These are phyloP conservation scores for Pangasius djambal DNA, from an alignment of 2,797 vertebrate genomes.

Conservation along the genomic window DNA sequence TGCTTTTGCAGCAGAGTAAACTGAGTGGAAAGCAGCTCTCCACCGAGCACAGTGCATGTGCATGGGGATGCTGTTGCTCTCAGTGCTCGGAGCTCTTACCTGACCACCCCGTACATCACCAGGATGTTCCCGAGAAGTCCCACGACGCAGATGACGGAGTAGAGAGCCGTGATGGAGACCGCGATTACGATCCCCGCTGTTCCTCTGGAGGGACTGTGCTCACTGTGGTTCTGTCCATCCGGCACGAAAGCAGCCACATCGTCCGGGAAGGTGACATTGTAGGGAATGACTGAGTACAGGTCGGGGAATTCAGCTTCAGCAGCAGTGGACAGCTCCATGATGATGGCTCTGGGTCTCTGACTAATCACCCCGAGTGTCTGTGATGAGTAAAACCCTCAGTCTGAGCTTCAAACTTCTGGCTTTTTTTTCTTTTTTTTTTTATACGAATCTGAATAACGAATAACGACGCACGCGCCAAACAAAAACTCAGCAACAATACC, in stretches of 20 bases:
- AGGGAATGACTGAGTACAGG: conserved; percentile 70
- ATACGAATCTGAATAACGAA: not conserved
- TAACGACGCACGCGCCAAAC: not conserved
- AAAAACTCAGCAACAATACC: not conserved
- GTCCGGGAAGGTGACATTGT: conserved; percentile 74
- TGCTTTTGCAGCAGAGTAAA: not conserved
- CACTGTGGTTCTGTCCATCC: conserved; percentile 73
- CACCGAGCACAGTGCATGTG: too few relatives aligned
- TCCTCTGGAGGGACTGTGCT: conserved; percentile 60
- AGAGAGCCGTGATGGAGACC: conserved; percentile 89
- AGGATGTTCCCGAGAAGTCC: conserved; percentile 93
- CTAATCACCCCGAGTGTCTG: not conserved
- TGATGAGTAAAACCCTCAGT: not conserved
- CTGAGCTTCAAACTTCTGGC: not conserved
- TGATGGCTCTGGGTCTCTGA: not conserved
- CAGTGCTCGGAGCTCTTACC: conserved; percentile 76
- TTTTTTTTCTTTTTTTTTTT: too few relatives aligned
- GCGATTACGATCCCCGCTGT: conserved; percentile 75
- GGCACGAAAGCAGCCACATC: conserved; percentile 66
- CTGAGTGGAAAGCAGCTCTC: not conserved
- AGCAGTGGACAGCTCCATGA: conserved; percentile 78
- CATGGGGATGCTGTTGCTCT: not conserved
- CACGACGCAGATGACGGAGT: conserved; percentile 91
- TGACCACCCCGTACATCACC: conserved; percentile 94
- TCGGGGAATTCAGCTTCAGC: conserved; percentile 68